Evolutionary conservation across 2,888 invertebrate species (phyloP).

Genomic region (Druceiella hillmani): DNA sequence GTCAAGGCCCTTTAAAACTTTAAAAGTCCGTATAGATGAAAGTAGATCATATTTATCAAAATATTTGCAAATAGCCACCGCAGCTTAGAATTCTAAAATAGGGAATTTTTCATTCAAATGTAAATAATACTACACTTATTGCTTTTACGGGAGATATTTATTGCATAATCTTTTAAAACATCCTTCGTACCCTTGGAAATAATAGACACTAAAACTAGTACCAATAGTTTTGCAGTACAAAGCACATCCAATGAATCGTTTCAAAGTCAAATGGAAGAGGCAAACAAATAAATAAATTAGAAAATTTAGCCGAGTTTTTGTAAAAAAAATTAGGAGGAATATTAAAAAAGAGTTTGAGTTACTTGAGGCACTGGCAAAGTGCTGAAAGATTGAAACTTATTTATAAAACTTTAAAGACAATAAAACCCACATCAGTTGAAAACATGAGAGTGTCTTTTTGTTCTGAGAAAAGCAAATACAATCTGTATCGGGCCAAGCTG

Average conservation of each 20-base stretch:
- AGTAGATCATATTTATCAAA: too few relatives aligned
- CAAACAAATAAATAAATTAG: constrained; percentile 2
- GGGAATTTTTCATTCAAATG: too few relatives aligned
- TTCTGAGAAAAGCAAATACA: too few relatives aligned
- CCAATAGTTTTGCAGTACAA: not conserved
- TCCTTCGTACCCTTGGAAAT: not conserved
- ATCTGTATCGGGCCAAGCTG: too few relatives aligned
- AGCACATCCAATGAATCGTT: constrained; percentile 1
- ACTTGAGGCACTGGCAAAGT: constrained; percentile 10
- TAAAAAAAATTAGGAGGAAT: constrained; percentile 2
- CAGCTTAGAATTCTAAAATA: too few relatives aligned
- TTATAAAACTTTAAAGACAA: too few relatives aligned
- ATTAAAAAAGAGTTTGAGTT: constrained; percentile 8
- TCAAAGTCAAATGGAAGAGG: constrained; percentile 4
- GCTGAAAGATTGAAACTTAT: constrained; percentile 9
- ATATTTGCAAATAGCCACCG: too few relatives aligned
- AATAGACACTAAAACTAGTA: not conserved
- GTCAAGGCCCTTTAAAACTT: too few relatives aligned
- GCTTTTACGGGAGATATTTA: constrained; percentile 1
- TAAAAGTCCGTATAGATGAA: too few relatives aligned
- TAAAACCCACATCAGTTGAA: too few relatives aligned
- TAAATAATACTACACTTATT: constrained; percentile 2
- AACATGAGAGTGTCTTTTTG: too few relatives aligned
- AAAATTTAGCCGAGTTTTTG: constrained; percentile 2
- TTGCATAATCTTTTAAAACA: constrained; percentile 2